Evolutionary conservation across 1,140 invertebrate species (phyloP), one percentile per base, ranked within the genome.

Genomic region (Latrodectus geometricus): DNA sequence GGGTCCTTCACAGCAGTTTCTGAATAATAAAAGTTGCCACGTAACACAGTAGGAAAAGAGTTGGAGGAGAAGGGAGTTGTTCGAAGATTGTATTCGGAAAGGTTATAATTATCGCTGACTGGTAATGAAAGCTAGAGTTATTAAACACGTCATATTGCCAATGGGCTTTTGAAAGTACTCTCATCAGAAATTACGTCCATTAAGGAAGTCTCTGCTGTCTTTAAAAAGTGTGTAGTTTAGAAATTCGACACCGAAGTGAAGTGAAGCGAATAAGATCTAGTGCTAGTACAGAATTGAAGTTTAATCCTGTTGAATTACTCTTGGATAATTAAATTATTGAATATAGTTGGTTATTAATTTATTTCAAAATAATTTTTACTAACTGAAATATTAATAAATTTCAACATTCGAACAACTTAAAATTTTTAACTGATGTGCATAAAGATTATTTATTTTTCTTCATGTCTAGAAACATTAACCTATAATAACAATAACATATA

Each of bases 1-100:
- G 70, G 80, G 17, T 74, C 74, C 23, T 35, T n/a, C 68, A 74
- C 52, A 66, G 80, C 54, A 74, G 70, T 74, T 81, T 56, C 66
- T 81, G 79, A 81, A 81, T 81, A 81, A 83, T 83, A 83, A 83
- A 83, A 83, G 80, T 9, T 11, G 75, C 35, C 76, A 21, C 11
- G 52, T 48, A 35, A 23, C 68, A 21, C 50, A n/a, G n/a, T 61
- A 17, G 54, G 54, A 14, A 14, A 61, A 35, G 35, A 3, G 35
- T 35, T 5, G 35, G 35, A 3, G 35, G 35, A 35, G 35, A 35
- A 35, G 5, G 2, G 54, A 61, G 54, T 11, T 1, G 11, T 61
- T 11, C 54, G 17, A 61, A 61, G 11, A 61, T 61, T 61, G 54
- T 17, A 61, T 69, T 69, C 11, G 68, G 20, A 69, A 21, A 69